These are phyloP conservation scores for Sebastes minor DNA, from an alignment of 2,797 vertebrate species.

Conservation along the genomic window DNA sequence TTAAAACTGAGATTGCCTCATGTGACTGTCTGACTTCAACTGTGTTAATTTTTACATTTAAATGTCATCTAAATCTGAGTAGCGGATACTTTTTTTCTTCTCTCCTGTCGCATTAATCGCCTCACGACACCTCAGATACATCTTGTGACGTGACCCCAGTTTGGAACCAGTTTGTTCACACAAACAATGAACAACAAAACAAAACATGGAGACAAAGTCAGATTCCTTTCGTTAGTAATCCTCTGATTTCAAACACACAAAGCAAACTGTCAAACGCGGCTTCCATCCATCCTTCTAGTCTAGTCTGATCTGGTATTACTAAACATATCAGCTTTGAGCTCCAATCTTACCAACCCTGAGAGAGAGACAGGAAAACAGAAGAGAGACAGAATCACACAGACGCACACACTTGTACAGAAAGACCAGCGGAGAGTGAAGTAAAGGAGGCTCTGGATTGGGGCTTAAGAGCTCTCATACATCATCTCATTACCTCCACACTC, in stretches of 20 bases:
- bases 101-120: neutral
- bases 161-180: neutral
- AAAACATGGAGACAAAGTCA: neutral
- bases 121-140: neutral
- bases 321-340: conserved; percentile 19
- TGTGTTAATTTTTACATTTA: neutral
- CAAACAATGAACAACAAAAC: neutral
- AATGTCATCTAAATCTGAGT: neutral
- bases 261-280: conserved; percentile 18
- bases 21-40: neutral
- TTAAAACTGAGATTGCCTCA: neutral
- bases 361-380: neutral
- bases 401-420: conserved; percentile 6
- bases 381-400: neutral
- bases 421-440: conserved; percentile 43
- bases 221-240: neutral
- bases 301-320: conserved; percentile 20
- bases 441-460: conserved; percentile 29
- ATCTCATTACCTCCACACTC: conserved; percentile 56
- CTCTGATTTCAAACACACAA: conserved; percentile 25
- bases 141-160: neutral
- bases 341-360: neutral
- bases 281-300: neutral
- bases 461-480: conserved; percentile 74
- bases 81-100: neutral